Evolutionary conservation across 2,797 vertebrate genomes (phyloP).

Genomic region (Carapus acus): DNA sequence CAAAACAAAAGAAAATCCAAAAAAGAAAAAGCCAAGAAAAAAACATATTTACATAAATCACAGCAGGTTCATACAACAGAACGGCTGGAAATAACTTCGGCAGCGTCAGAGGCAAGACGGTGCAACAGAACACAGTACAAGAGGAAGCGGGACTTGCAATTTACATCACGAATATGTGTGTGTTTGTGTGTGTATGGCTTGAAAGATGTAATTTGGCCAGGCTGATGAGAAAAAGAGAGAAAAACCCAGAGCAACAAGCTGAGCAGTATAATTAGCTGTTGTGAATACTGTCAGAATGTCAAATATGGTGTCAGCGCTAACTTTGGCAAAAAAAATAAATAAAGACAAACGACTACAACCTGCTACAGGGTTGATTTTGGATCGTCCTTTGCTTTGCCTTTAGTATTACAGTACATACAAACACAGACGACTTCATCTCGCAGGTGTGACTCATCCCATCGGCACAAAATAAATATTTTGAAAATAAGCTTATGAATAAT

Average conservation of each 20-base stretch:
- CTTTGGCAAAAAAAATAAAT: slow-evolving; percentile 66
- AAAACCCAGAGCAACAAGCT: slow-evolving; percentile 20
- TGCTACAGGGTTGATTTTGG: slow-evolving; percentile 22
- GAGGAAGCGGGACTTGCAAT: slow-evolving; percentile 22
- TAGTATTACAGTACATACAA: slow-evolving; percentile 46
- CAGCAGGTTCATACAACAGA: slow-evolving; percentile 27
- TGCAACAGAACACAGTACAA: slow-evolving; percentile 18
- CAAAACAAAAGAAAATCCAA: not conserved
- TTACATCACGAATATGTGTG: no score
- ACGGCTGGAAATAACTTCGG: slow-evolving; percentile 18
- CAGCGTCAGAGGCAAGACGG: slow-evolving; percentile 27
- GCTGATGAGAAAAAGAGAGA: slow-evolving; percentile 23
- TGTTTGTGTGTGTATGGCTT: slow-evolving; percentile 60
- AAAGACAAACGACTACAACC: slow-evolving; percentile 19
- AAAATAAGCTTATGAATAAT: slow-evolving; percentile 25
- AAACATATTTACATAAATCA: slow-evolving; percentile 40
- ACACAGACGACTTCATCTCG: slow-evolving; percentile 39
- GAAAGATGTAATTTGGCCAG: slow-evolving; percentile 16
- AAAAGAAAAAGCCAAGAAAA: slow-evolving; percentile 23
- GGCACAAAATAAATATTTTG: slow-evolving; percentile 58
- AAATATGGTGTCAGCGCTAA: slow-evolving; percentile 1
- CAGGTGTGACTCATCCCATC: slow-evolving; percentile 26
- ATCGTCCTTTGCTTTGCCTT: slow-evolving; percentile 25
- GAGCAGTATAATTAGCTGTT: slow-evolving; percentile 14
- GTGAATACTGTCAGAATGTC: not conserved